phyloP scores from a whole-genome alignment of 2,888 invertebrate genomes.

The Acronicta alni region DNA sequence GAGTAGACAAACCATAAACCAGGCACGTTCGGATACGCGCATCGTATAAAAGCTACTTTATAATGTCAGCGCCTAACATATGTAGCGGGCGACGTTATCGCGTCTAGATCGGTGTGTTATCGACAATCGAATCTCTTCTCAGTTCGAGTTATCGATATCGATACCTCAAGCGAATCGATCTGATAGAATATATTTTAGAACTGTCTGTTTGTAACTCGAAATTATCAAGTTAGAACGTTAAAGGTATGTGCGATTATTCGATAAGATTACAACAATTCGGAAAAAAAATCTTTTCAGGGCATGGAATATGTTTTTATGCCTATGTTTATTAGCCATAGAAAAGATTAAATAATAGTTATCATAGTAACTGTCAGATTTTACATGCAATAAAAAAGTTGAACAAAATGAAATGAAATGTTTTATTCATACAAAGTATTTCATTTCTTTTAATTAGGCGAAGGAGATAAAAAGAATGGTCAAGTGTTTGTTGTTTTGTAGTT shows the following conservation, averaged over 20 bases:
- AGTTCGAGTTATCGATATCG: slow-evolving; percentile 67
- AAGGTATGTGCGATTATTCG: slow-evolving; percentile 29
- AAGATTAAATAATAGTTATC: too few relatives aligned
- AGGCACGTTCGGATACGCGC: slow-evolving; percentile 60
- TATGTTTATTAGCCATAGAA: too few relatives aligned
- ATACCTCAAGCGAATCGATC: slow-evolving; percentile 70
- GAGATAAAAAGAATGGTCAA: too few relatives aligned
- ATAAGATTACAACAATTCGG: slow-evolving; percentile 34
- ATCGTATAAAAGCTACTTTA: slow-evolving; percentile 75
- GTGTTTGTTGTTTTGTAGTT: too few relatives aligned
- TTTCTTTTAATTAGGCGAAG: too few relatives aligned
- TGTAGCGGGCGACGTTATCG: slow-evolving; percentile 78
- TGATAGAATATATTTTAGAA: slow-evolving; percentile 69
- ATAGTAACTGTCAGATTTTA: too few relatives aligned
- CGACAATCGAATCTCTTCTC: slow-evolving; percentile 75
- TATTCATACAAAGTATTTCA: too few relatives aligned
- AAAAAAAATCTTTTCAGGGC: too few relatives aligned
- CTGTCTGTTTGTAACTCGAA: slow-evolving; percentile 54
- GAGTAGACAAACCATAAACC: slow-evolving; percentile 63
- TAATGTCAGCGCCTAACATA: slow-evolving; percentile 77
- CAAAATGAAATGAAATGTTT: too few relatives aligned
- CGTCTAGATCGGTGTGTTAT: slow-evolving; percentile 73
- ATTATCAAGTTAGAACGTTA: slow-evolving; percentile 37
- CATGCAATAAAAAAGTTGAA: too few relatives aligned
- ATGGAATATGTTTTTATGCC: too few relatives aligned